Base-by-base conservation (phyloP, 2,113 vertebrate species). In the Centropristis striata region DNA sequence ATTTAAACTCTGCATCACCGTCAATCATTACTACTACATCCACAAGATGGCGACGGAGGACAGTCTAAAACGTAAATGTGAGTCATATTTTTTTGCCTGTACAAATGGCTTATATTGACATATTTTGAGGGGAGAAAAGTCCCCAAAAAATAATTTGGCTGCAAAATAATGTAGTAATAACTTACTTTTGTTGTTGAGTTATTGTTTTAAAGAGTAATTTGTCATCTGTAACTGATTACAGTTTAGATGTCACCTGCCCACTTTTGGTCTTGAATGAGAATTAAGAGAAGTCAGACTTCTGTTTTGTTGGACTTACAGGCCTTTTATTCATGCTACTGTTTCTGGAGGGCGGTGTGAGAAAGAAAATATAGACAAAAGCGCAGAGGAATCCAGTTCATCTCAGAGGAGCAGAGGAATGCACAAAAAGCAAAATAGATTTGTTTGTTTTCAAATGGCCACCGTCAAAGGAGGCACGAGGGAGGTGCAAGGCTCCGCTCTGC, bases 361-460 rank as follows among this genome's bases (percentile, higher is more conserved):
- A 70, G 36, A 50, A 28, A 55, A 28, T 8, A 49, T 13, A 23
- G 51, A 78, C 47, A 57, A 57, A 75, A 57, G 75, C 11, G n/a
- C 46, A 53, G 50, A 74, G 58, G 44, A 71, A 53, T 57, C 41
- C 49, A 51, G 64, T 44, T 57, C 53, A 50, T 87, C 90, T 83
- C 87, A 61, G 67, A 47, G 76, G 73, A 74, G 51, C 50, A 44
- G 2, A 25, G 21, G 51, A 42, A 79, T 54, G 49, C 46, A 70
- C 46, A 74, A 76, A 65, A 72, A 82, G 67, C 58, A 53, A 86
- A 89, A 90, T 67, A 76, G 84, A 85, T 86, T 87, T 87, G 86
- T 86, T 86, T 86, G 81, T 84, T 87, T 84, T 81, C 71, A 83
- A 86, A 89, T 85, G 73, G 81, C 78, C 76, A 54, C 60, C 20